Conservation (phyloP, 2,797 vertebrate genomes). For the Rhodeus uyekii region DNA sequence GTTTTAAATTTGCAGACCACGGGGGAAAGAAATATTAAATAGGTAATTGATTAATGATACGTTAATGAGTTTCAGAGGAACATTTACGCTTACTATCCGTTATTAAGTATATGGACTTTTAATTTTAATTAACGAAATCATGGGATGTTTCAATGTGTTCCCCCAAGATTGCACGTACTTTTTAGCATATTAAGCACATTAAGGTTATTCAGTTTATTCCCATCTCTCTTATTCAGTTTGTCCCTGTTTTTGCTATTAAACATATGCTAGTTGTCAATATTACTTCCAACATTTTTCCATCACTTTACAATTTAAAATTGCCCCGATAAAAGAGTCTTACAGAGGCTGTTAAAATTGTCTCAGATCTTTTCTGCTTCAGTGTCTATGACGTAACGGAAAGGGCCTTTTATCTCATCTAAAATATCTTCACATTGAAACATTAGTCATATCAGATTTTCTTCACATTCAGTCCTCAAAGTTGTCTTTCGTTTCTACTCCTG, state of each 20-base stretch:
- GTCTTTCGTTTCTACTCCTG: slow-evolving; percentile 28
- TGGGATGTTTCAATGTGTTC: slow-evolving; percentile 8
- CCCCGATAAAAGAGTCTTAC: slow-evolving; percentile 53
- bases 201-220: slow-evolving; percentile 9
- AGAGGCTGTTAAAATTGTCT: slow-evolving; percentile 63
- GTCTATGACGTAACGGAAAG: slow-evolving; percentile 28
- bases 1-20: not conserved
- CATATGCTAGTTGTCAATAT: slow-evolving; percentile 35
- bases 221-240: slow-evolving; percentile 2
- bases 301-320: slow-evolving; percentile 63
- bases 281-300: slow-evolving; percentile 56
- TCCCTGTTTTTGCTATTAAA: slow-evolving; percentile 8
- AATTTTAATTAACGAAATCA: slow-evolving; percentile 18
- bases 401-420: slow-evolving; percentile 63
- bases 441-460: slow-evolving; percentile 49
- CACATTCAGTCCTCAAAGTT: slow-evolving; percentile 23
- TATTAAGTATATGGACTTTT: slow-evolving; percentile 1
- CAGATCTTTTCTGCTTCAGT: slow-evolving; percentile 54
- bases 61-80: not conserved
- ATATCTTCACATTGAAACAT: slow-evolving; percentile 59
- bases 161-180: not conserved
- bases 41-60: not conserved
- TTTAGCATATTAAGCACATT: not conserved
- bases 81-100: not conserved
- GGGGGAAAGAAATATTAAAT: not conserved